Conservation (phyloP, 2,797 vertebrate genomes). For the Hirundo rustica region DNA sequence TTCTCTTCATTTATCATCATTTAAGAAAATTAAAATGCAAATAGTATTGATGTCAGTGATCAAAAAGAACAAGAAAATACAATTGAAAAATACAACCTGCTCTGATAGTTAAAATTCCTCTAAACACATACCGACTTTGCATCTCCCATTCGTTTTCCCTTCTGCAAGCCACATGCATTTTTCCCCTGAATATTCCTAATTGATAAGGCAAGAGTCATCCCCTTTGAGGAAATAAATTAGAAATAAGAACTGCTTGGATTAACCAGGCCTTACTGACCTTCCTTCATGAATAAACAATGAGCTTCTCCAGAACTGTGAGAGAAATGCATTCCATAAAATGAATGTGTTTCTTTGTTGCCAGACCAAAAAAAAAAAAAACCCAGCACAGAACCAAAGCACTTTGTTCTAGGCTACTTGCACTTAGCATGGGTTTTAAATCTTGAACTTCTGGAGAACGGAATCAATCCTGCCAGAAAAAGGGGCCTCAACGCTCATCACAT, state of each 20-base stretch:
- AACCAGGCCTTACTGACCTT: neutral
- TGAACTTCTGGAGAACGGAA: neutral
- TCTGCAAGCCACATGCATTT: neutral
- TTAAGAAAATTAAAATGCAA: neutral
- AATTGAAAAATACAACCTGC: neutral
- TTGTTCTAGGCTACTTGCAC: conserved; percentile 28
- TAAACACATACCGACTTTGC: neutral
- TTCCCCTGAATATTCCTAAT: neutral
- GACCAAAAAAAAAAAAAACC: neutral
- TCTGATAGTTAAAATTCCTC: neutral
- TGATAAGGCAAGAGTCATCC: neutral
- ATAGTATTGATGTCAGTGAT: neutral
- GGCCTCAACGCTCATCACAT: neutral
- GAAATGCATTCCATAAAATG: conserved; percentile 21
- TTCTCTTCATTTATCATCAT: neutral
- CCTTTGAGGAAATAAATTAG: neutral
- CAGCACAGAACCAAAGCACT: conserved; percentile 11
- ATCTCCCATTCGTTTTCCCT: neutral
- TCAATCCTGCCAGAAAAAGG: neutral
- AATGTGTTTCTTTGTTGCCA: conserved; percentile 15
- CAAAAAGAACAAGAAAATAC: neutral
- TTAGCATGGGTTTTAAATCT: neutral
- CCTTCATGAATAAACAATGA: conserved; percentile 47
- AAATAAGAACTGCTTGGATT: neutral
- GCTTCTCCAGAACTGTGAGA: conserved; percentile 19